These are phyloP conservation scores for Eupsilia transversa DNA, from an alignment of 2,888 invertebrate species.

Conservation along the genomic window DNA sequence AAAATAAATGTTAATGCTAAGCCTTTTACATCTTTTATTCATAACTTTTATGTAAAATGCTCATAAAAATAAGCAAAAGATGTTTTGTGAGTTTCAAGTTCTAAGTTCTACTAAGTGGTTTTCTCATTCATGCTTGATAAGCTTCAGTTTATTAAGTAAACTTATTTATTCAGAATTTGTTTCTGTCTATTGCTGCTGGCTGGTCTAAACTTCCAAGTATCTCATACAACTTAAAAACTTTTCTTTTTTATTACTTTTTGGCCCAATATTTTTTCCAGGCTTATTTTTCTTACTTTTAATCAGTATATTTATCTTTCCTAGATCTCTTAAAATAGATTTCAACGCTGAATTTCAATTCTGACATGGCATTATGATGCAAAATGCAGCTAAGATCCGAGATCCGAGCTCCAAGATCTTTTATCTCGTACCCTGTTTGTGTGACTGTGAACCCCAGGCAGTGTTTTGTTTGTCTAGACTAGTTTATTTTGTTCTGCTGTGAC, in stretches of 20 bases:
- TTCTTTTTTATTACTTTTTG: constrained; percentile 3
- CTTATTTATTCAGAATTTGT: constrained; percentile 40
- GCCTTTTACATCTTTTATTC: constrained; percentile 36
- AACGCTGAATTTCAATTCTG: background rate
- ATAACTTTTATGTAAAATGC: constrained; percentile 32
- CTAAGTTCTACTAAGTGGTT: constrained; percentile 34
- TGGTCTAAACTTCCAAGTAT: constrained; percentile 19
- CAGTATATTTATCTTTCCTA: background rate
- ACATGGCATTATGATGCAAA: constrained; percentile 1
- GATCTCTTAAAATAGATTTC: constrained; percentile 16
- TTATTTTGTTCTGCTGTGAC: constrained; percentile 61
- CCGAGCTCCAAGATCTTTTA: constrained; percentile 16
- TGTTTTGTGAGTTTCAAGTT: constrained; percentile 33
- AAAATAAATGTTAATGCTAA: constrained; percentile 46
- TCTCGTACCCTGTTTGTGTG: constrained; percentile 12
- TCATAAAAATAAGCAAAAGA: constrained; percentile 38
- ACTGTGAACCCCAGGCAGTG: constrained; percentile 37
- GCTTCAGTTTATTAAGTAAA: constrained; percentile 46
- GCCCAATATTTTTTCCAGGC: background rate
- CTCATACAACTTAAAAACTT: constrained; percentile 26
- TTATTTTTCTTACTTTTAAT: constrained; percentile 13
- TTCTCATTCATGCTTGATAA: constrained; percentile 46
- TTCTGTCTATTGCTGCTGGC: constrained; percentile 8
- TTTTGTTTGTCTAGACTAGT: constrained; percentile 58
- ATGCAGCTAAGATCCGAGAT: constrained; percentile 9